Base-by-base conservation (phyloP, 1,140 invertebrate genomes). In the Drosophila nigromelanica region DNA sequence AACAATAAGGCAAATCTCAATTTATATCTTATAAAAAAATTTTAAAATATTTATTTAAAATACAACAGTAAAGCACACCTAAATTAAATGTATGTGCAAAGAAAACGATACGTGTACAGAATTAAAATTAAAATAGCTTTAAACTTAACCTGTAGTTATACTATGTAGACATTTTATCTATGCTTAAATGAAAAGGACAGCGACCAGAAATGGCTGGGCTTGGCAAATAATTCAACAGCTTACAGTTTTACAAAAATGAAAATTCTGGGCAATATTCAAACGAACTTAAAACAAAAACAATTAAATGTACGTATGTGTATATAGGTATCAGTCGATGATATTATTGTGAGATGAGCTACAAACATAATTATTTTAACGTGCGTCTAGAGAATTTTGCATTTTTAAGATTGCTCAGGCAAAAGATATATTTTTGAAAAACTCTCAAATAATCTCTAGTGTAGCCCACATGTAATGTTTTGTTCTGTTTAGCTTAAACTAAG, bases 301-400 rank as follows among this genome's bases (percentile, higher is more conserved):
- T 59, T 52, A 61, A 48, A 55, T 40, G 60, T 52, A 60, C 61
- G 39, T 54, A 62, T 58, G 40, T 51, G 56, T 75, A 69, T 78
- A 60, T 78, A 80, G 66, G 60, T 85, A 86, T 86, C 82, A 86
- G 82, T 86, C 82, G 67, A 87, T 86, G 82, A 86, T 87, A 64
- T 82, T 61, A 73, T 82, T 87, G 72, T 78, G 64, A 70, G 64
- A 73, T 78, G 64, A 87, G 40, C 66, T 72, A 75, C 60, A 58
- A 77, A 80, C 61, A 68, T 51, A 66, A 55, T 40, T 56, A 18
- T 37, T 51, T 27, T 3, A 40, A 61, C 66, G 61, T 68, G 62
- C 52, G 48, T 70, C 48, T 43, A 71, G 68, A 67, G 59, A 64
- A 50, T 72, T 51, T 56, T 39, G 35, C 30, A 33, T 24, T 42